Conservation (phyloP, 2,113 vertebrate genomes). For the Trematomus loennbergii region DNA sequence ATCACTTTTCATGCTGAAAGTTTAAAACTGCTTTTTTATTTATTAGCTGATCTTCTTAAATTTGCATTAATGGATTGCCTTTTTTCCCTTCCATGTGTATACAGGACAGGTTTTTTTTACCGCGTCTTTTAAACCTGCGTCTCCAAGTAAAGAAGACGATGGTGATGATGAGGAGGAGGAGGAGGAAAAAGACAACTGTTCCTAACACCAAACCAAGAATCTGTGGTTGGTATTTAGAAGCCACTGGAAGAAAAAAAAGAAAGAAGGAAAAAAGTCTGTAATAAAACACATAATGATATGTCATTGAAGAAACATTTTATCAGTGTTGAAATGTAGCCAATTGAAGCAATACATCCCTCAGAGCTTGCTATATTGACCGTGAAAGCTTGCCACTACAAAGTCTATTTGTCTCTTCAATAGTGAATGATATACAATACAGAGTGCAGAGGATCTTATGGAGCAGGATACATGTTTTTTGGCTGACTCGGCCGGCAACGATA, state of each 20-base stretch:
- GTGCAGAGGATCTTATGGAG: too few relatives aligned
- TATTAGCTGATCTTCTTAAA: background rate
- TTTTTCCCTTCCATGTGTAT: background rate
- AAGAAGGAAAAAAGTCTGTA: background rate
- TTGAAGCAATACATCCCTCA: too few relatives aligned
- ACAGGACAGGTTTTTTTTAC: background rate
- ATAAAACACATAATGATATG: too few relatives aligned
- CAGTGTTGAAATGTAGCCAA: background rate
- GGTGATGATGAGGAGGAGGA: background rate
- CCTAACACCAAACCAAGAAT: accelerated
- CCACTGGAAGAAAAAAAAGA: background rate
- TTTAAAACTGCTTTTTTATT: background rate
- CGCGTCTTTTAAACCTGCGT: background rate
- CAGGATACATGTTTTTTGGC: too few relatives aligned
- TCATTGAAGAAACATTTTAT: background rate
- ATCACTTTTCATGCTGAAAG: too few relatives aligned
- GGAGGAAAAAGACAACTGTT: too few relatives aligned
- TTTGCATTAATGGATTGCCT: background rate
- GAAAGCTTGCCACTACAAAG: too few relatives aligned
- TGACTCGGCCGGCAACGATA: too few relatives aligned
- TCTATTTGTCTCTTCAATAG: too few relatives aligned
- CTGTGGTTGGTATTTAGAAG: background rate
- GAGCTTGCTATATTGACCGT: too few relatives aligned
- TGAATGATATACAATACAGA: too few relatives aligned
- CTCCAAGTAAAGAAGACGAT: background rate